Conservation (phyloP, 2,888 invertebrate species). For the Tubulanus polymorphus region DNA sequence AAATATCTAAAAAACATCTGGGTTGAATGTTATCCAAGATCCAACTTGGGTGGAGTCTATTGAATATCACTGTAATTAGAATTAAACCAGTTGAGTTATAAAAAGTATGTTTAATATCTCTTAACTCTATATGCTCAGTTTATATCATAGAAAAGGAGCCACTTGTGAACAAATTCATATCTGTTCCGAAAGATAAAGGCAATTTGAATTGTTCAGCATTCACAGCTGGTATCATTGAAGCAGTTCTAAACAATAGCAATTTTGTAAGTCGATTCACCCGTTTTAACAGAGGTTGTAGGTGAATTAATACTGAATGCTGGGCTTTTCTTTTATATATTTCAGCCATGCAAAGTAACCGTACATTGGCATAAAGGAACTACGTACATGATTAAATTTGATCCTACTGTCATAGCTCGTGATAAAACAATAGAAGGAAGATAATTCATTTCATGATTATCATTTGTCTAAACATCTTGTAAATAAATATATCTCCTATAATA, state of each 20-base stretch:
- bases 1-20: no score
- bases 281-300: no score
- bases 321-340: constrained; percentile 50
- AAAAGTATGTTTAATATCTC: no score
- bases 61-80: no score
- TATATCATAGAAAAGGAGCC: constrained; percentile 99
- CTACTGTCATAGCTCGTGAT: constrained; percentile 82
- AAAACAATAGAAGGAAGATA: constrained; percentile 82
- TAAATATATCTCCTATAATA: no score
- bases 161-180: constrained; percentile 92
- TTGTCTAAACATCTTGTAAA: no score
- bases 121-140: constrained; percentile 57
- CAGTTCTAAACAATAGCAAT: constrained; percentile 87
- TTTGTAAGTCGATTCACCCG: constrained; percentile 74
- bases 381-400: constrained; percentile 97
- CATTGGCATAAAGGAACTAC: constrained; percentile 99
- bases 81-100: no score
- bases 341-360: constrained; percentile 97
- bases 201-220: constrained; percentile 98
- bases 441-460: no score
- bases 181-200: constrained; percentile 94
- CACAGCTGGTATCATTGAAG: constrained; percentile 95
- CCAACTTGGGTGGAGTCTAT: no score
- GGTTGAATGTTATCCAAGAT: no score
- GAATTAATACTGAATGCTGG: no score